A percentile compares a stretch with the other conserved stretches of the same genome.
Conservation (phyloP, 92 coral and sea anemone genomes). For the Plumapathes pennacea region DNA sequence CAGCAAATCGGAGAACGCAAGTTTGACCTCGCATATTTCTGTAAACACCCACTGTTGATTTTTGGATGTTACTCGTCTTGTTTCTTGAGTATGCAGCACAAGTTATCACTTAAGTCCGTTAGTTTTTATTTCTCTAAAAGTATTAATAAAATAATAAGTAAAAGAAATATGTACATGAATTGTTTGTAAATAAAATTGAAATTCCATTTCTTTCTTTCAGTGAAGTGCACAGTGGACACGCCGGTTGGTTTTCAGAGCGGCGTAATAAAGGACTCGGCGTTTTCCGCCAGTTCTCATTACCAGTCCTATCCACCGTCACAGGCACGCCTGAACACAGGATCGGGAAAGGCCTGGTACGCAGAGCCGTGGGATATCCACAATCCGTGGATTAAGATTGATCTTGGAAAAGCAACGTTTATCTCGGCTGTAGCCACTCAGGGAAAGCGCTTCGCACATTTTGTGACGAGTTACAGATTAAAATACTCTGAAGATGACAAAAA, state of each 20-base stretch:
- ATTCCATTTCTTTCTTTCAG: no score
- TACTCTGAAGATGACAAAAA: constrained; percentile 3
- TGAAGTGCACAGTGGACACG: no score
- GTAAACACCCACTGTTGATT: no score
- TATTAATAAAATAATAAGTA: no score
- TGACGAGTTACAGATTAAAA: constrained; percentile 6
- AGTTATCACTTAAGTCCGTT: no score
- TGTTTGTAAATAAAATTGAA: no score
- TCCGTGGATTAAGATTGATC: constrained; percentile 22
- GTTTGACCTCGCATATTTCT: no score
- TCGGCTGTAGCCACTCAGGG: constrained; percentile 21
- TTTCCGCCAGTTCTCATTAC: constrained; percentile 14
- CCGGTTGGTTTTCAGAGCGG: constrained; percentile 20
- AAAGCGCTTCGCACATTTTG: constrained; percentile 6
- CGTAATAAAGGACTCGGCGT: constrained; percentile 1
- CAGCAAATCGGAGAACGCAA: no score
- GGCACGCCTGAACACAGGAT: constrained; percentile 3
- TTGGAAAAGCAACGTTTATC: constrained; percentile 4
- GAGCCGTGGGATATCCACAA: neutral
- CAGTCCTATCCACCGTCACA: neutral
- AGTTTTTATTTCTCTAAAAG: no score
- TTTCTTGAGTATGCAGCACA: no score
- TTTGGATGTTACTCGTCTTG: no score
- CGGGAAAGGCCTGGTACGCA: constrained; percentile 5
- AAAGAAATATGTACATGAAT: no score